Base-by-base conservation (phyloP, 2,888 invertebrate species). In the Lasioglossum leucozonium region DNA sequence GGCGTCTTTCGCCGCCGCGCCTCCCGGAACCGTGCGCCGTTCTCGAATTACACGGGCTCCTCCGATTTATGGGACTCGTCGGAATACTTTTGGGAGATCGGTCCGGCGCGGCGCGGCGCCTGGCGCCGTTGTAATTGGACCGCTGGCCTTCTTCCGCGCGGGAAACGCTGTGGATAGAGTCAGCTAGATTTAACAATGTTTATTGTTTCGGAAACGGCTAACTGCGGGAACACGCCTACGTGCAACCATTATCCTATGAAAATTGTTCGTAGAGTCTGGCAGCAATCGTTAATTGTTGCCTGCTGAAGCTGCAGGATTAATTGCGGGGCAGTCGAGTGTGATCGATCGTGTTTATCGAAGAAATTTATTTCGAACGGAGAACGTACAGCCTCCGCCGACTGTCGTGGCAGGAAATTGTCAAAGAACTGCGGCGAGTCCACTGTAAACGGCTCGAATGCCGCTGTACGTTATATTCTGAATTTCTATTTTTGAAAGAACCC, bases 71-170 rank as follows among this genome's bases (percentile, higher is more conserved):
- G 40, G n/a, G 40, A 40, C 37, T 37, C n/a, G 22, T 18, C 67
- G 37, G 37, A 37, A 67, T 37, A 67, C 37, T 37, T 67, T 67
- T 37, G 34, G 34, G 10, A 67, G 67, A 67, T 22, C 67, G 67
- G 37, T 37, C 10, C 18, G 34, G 10, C 65, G 37, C 2, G 22
- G 22, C 51, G 51, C 51, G 18, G 6, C 6, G 47, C 18, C 10
- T 34, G 30, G 26, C 58, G 62, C 30, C 30, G 62, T 62, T 62
- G 62, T 62, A 62, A 62, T 62, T 62, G 62, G 62, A 62, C 13
- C 30, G 30, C 62, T 30, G 30, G 30, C 18, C 30, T 30, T 2
- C 62, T 30, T 62, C 62, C 16, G 30, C 30, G 8, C 62, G 30
- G 11, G 30, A 62, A 62, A 13, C 58, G 2, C 58, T 30, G 30